Base-by-base conservation (phyloP, 1,140 invertebrate species). In the Battus philenor region DNA sequence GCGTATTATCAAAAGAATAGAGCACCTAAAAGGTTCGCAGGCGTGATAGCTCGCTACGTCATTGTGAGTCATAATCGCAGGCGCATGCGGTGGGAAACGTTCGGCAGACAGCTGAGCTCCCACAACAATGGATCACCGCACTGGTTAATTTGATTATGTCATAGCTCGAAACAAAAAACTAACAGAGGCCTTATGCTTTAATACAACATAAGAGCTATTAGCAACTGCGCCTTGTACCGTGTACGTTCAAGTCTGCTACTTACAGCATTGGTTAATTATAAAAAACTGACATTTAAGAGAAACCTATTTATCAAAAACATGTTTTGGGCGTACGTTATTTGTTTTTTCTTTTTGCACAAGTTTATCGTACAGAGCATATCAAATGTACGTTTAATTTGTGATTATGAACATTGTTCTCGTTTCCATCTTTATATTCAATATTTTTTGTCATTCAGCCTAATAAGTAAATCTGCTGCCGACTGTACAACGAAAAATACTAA, bases 111-210 rank as follows among this genome's bases (percentile, higher is more conserved):
- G 13, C 38, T 29, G 57, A 71, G 70, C 70, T 68, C 78, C 75
- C 71, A 71, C 66, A 73, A 75, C 75, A 79, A 77, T 75, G 65
- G 68, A 71, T 73, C 62, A 71, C 54, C 47, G 53, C 53, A 69
- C 31, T 49, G 57, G 59, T 68, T 67, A 68, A 75, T 76, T 68
- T 65, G 67, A 79, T 82, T 82, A 76, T 74, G 68, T 74, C 67
- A 72, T 74, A 71, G 66, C 50, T 27, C 15, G 48, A 58, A 55
- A 73, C 61, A 77, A 81, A 75, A 30, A 69, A 75, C 60, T 49
- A 50, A 48, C 26, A 51, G 11, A 51, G 36, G 51, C 48, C 41
- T 41, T 44, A 55, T 52, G 38, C 50, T 54, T 50, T 43, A 56
- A 47, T 52, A 54, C 44, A 43, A 44, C 44, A 50, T 45, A 45